phyloP scores from a whole-genome alignment of 2,113 vertebrate species.

The Tetrao urogallus region DNA sequence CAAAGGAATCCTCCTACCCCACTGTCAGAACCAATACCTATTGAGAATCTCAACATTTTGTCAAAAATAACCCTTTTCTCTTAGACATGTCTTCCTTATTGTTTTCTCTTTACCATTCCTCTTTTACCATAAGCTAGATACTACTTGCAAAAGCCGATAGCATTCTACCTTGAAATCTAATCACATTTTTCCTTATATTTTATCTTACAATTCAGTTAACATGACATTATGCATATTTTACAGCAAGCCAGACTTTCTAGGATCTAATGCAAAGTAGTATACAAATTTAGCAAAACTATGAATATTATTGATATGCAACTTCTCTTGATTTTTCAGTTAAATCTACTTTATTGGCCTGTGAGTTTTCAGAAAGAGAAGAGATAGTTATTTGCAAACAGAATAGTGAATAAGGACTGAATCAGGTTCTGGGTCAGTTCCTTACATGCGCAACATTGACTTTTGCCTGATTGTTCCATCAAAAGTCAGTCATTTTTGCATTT shows the following conservation, averaged over 20 bases:
- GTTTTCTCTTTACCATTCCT: background rate
- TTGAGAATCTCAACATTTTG: background rate
- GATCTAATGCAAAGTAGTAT: background rate
- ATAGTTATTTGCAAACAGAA: background rate
- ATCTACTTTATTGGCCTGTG: background rate
- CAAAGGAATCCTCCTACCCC: background rate
- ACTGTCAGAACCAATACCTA: background rate
- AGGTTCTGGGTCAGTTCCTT: background rate
- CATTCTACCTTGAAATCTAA: background rate
- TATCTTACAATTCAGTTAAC: background rate
- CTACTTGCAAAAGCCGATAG: background rate
- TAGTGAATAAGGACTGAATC: background rate
- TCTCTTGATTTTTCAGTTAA: constrained; percentile 13
- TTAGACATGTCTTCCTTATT: background rate
- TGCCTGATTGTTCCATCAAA: background rate
- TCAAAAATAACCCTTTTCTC: background rate
- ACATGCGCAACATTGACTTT: fast-evolving
- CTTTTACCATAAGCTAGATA: background rate
- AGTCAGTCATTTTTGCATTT: background rate
- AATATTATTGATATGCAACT: background rate
- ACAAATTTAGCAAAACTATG: background rate
- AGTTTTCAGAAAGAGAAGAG: background rate
- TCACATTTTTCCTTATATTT: background rate
- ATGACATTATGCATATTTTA: background rate
- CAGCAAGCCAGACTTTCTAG: background rate